Base-by-base conservation (phyloP, 2,888 invertebrate genomes). In the Leucozona laternaria region DNA sequence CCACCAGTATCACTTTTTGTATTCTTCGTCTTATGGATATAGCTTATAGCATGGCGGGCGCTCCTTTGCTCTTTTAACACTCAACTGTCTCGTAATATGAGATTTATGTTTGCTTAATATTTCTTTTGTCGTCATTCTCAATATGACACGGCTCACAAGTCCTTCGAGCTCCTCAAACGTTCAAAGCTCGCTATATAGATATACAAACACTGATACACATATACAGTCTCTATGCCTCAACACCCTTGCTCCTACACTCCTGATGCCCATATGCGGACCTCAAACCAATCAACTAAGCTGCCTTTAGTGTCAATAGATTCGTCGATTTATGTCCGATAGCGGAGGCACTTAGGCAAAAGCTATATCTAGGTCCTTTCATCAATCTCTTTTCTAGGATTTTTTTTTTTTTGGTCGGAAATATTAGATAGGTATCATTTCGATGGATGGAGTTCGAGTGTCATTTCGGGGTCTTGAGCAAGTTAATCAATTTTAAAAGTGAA, bases 101-200 rank as follows among this genome's bases (percentile, higher is more conserved):
- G 85, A 85, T 85, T 85, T 85, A 81, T 81, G 85, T 85, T 85
- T 81, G 77, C 77, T 72, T 81, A 78, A 78, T 81, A 85, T 81
- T 77, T 77, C 71, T 85, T 77, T 80, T 70, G 64, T 68, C 75
- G 58, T 66, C 82, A 71, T 64, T 72, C 37, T 72, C 71, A 22
- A 68, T 75, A 77, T 85, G 77, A 85, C 85, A 81, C 81, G 77
- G 81, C 76, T 81, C 81, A 53, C 17, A 43, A 80, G 75, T 50
- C 64, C 72, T 75, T 64, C 48, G 50, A 57, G 62, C n/a, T 64
- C 22, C 70, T 71, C 57, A 70, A 64, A 58, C 76, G 64, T 68
- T 43, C 28, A 45, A 76, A 80, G 45, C 76, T 55, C 45, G 43
- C 34, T 17, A 48, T 53, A 66, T 53, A 28, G 48, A 62, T 45